Conservation (phyloP, 2,888 invertebrate species). For the Chrysina gloriosa region DNA sequence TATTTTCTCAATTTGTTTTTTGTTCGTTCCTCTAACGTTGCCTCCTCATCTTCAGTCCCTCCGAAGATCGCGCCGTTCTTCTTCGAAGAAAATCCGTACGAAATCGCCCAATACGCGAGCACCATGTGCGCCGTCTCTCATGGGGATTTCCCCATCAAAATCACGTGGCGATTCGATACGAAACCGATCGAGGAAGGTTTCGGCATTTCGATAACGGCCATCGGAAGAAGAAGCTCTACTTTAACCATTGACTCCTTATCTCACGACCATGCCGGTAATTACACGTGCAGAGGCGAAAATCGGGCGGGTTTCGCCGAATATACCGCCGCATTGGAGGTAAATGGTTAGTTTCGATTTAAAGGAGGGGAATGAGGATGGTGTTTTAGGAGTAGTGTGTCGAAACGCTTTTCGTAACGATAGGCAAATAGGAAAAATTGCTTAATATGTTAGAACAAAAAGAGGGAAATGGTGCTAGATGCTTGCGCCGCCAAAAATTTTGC, state of each 20-base stretch:
- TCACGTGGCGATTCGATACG: slow-evolving; percentile 69
- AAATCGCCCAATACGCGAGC: slow-evolving; percentile 66
- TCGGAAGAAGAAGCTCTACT: slow-evolving; percentile 68
- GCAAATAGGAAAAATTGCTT: no score
- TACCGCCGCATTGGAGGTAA: slow-evolving; percentile 76
- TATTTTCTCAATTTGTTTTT: background rate
- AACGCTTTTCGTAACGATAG: no score
- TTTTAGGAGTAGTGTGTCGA: background rate
- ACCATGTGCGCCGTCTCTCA: slow-evolving; percentile 64
- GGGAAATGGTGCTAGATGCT: no score
- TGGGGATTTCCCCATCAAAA: slow-evolving; percentile 68
- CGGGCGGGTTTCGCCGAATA: slow-evolving; percentile 76
- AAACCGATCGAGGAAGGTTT: slow-evolving; percentile 50
- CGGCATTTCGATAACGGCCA: slow-evolving; percentile 48
- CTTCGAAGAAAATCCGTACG: slow-evolving; percentile 76
- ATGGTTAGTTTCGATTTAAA: slow-evolving; percentile 66
- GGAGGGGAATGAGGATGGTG: background rate
- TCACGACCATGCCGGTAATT: slow-evolving; percentile 70
- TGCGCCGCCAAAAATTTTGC: no score
- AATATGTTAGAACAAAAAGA: no score
- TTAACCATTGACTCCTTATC: slow-evolving; percentile 54
- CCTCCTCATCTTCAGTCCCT: slow-evolving; percentile 69
- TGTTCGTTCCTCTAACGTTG: background rate
- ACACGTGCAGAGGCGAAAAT: slow-evolving; percentile 78
- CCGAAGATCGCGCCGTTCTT: slow-evolving; percentile 79